phyloP scores from a whole-genome alignment of 2,797 vertebrate species.

The Hydrophis major region DNA sequence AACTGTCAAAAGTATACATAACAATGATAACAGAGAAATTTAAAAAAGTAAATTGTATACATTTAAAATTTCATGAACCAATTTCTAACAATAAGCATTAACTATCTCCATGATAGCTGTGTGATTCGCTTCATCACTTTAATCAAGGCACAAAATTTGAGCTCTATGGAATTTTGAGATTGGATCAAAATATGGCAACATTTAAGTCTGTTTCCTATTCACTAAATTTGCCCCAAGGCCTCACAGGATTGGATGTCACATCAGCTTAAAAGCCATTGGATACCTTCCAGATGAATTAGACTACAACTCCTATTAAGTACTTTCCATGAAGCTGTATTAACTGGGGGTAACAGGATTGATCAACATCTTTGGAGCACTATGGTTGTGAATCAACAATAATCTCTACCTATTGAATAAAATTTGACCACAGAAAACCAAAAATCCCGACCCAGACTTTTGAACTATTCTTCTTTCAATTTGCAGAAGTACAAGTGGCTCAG shows the following conservation, averaged over 20 bases:
- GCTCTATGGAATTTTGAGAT: background rate
- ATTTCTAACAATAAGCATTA: background rate
- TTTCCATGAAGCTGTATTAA: background rate
- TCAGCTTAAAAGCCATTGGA: slow-evolving; percentile 8
- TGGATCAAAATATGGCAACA: background rate
- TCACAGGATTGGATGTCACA: background rate
- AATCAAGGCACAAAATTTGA: background rate
- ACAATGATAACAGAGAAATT: background rate
- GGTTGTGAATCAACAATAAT: background rate
- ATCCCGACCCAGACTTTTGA: background rate
- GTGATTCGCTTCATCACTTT: background rate
- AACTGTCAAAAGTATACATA: too few species aligned
- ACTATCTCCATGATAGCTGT: background rate
- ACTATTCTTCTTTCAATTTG: background rate
- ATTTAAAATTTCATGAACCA: background rate
- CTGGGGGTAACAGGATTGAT: background rate
- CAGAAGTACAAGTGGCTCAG: slow-evolving; percentile 5
- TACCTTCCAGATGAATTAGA: background rate
- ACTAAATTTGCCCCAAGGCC: slow-evolving; percentile 46
- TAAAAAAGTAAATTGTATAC: background rate
- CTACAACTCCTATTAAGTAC: background rate
- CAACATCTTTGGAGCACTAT: background rate
- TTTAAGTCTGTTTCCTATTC: background rate
- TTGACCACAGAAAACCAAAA: background rate
- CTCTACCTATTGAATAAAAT: background rate